phyloP scores from a whole-genome alignment of 2,797 vertebrate genomes.

The Hippocampus kuda region DNA sequence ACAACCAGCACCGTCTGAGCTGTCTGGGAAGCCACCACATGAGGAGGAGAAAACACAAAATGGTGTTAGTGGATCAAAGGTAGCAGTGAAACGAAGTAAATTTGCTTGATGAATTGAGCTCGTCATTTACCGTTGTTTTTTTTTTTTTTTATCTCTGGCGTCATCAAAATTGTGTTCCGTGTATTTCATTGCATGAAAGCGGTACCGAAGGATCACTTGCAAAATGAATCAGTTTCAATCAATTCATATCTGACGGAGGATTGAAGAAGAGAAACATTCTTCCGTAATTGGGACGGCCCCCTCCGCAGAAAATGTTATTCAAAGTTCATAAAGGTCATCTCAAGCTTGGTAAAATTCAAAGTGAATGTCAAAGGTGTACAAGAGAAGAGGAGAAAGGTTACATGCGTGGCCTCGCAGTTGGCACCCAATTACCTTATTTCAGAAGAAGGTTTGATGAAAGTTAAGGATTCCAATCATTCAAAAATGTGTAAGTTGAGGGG shows the following conservation, averaged over 20 bases:
- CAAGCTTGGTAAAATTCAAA: background rate
- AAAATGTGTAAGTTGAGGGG: too few relatives aligned
- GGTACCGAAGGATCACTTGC: background rate
- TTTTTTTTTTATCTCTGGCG: background rate
- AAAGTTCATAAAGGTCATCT: background rate
- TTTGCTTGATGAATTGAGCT: background rate
- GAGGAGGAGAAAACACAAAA: conserved; percentile 5
- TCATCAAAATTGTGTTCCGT: background rate
- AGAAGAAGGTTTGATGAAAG: too few relatives aligned
- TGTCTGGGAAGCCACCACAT: conserved; percentile 64
- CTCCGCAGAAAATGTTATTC: background rate
- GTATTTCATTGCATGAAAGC: background rate
- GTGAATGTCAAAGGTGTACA: background rate
- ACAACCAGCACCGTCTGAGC: conserved; percentile 94
- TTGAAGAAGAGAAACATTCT: background rate
- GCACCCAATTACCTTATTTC: background rate
- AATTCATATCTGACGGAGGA: background rate
- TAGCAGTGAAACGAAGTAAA: background rate
- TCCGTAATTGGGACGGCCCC: background rate
- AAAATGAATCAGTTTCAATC: background rate
- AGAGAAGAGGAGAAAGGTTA: background rate
- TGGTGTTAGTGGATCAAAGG: background rate
- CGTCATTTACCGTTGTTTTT: background rate
- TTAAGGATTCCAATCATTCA: background rate
- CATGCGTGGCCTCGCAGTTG: background rate